phyloP scores from a whole-genome alignment of 1,140 invertebrate genomes.

The Camponotus floridanus region DNA sequence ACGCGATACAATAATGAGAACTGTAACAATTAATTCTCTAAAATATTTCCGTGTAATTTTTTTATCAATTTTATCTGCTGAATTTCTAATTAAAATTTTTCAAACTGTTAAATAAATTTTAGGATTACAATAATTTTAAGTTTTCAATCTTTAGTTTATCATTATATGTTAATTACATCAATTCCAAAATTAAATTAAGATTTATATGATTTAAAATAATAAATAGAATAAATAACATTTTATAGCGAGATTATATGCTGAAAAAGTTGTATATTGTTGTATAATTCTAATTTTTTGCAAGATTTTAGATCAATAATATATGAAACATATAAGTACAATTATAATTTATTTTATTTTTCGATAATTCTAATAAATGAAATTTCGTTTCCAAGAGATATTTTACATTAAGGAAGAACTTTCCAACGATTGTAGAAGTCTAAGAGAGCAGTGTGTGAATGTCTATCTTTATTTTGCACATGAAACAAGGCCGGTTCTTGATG shows the following conservation, averaged over 20 bases:
- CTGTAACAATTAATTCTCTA: neutral
- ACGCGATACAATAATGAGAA: neutral
- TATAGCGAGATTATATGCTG: neutral
- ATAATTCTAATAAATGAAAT: constrained; percentile 26
- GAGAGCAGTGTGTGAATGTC: constrained; percentile 9
- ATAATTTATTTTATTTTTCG: constrained; percentile 1
- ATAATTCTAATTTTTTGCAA: neutral
- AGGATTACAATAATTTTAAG: neutral
- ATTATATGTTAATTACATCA: neutral
- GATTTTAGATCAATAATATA: constrained; percentile 20
- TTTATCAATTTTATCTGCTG: neutral
- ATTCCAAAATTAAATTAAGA: no score
- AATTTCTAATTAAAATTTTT: neutral
- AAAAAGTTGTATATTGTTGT: neutral
- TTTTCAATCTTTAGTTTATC: neutral
- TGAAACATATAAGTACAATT: constrained; percentile 15
- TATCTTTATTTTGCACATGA: constrained; percentile 33
- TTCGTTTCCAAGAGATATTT: constrained; percentile 28
- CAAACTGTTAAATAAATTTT: neutral
- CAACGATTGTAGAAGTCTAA: constrained; percentile 26
- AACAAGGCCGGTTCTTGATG: constrained; percentile 27
- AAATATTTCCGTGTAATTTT: neutral
- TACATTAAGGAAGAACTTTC: constrained; percentile 48
- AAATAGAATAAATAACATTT: neutral
- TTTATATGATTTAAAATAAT: neutral